These are phyloP conservation scores for Varanus komodoensis DNA, from an alignment of 2,113 vertebrate genomes.

Conservation along the genomic window DNA sequence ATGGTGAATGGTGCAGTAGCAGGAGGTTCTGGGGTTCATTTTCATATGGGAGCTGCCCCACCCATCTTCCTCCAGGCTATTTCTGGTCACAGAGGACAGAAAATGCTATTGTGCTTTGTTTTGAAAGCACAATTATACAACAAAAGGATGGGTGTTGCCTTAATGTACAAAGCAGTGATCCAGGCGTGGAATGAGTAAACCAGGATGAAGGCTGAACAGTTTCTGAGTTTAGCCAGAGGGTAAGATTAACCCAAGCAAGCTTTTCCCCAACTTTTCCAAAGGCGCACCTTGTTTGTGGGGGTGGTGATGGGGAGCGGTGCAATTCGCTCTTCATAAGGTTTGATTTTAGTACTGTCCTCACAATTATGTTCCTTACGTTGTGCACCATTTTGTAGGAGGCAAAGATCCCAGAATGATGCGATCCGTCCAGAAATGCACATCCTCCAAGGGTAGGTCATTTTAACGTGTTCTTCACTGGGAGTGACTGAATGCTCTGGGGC, in stretches of 20 bases:
- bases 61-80: constrained; percentile 7
- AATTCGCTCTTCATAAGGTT: background rate
- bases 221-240: constrained; percentile 16
- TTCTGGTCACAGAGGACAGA: background rate
- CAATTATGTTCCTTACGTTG: too few relatives aligned
- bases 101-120: constrained; percentile 52
- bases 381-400: too few relatives aligned
- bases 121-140: constrained; percentile 30
- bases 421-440: background rate
- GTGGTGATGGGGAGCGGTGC: background rate
- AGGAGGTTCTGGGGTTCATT: background rate
- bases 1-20: fast-evolving
- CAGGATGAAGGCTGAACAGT: background rate
- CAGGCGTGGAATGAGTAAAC: constrained; percentile 28
- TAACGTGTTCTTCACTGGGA: background rate
- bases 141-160: constrained; percentile 48
- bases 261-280: background rate
- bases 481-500: background rate
- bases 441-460: background rate
- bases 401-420: background rate
- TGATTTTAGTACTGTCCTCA: too few relatives aligned
- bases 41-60: background rate
- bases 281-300: background rate
- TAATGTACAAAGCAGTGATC: background rate
- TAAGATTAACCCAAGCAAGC: background rate